Percentiles rank a stretch among this genome's conserved stretches.
Conservation (phyloP, 2,113 vertebrate genomes). For the Protomyctophum bolini region DNA sequence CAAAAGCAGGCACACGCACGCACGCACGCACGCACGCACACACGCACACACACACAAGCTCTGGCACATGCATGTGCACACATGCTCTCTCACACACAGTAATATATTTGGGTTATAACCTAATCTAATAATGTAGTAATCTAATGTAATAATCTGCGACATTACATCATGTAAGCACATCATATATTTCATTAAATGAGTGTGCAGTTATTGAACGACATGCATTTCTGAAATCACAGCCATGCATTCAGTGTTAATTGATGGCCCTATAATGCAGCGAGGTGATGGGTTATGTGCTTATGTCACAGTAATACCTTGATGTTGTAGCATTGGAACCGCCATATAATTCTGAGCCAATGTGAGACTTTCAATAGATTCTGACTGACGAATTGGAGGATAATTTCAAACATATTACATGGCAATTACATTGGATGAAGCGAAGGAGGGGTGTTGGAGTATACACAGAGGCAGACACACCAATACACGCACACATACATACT, state of each 20-base stretch:
- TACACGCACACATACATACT: slow-evolving; percentile 23
- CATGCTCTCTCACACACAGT: not conserved
- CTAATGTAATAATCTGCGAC: slow-evolving; percentile 22
- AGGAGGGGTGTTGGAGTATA: not conserved
- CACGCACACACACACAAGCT: not conserved
- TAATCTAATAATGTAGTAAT: slow-evolving; percentile 2
- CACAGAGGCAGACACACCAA: slow-evolving; percentile 16
- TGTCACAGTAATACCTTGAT: not conserved
- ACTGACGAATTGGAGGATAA: slow-evolving; percentile 6
- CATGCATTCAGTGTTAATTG: slow-evolving; percentile 25
- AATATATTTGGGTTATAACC: slow-evolving; percentile 18
- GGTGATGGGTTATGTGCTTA: slow-evolving; percentile 1
- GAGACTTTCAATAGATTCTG: not conserved
- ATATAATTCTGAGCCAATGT: not conserved
- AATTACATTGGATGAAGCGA: slow-evolving; percentile 3
- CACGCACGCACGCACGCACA: not conserved
- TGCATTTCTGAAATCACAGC: slow-evolving; percentile 28
- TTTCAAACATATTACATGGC: not conserved
- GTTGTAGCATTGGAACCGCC: not conserved
- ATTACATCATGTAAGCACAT: slow-evolving; percentile 58
- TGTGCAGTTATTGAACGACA: slow-evolving; percentile 29
- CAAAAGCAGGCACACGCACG: slow-evolving; percentile 18
- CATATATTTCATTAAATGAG: slow-evolving; percentile 30
- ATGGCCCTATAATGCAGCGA: slow-evolving; percentile 4
- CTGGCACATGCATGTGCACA: not conserved